Evolutionary conservation across 1,140 invertebrate species (phyloP), one percentile per base, ranked within the genome.

Genomic region (Cotesia vestalis): DNA sequence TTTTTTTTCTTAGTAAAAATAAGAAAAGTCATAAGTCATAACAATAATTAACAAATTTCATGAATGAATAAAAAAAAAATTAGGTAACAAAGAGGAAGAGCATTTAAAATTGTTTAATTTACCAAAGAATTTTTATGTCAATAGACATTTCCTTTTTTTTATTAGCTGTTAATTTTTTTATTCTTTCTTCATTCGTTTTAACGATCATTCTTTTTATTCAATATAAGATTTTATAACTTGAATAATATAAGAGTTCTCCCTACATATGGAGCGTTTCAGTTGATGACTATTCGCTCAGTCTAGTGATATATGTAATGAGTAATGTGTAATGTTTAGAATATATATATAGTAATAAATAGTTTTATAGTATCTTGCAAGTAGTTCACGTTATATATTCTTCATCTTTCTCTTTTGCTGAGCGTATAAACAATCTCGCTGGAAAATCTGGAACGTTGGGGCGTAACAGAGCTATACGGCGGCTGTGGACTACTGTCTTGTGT

Each of bases 351-450:
- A 46, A 11, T 46, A 46, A 9, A 46, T 46, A 46, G 40, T 46
- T 46, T 46, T 46, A 46, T 46, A 46, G 14, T 20, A 36, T n/a
- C 61, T 66, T 51, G 64, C 63, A 85, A 84, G 81, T 85, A 85
- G 82, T 83, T 76, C 81, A 84, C 78, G 38, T 72, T 72, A 62
- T 72, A 78, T 78, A 83, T 84, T 80, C 81, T 83, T 78, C 83
- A 67, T 51, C 64, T 61, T 66, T 66, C 46, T 46, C 11, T 61
- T 78, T 80, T 61, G 34, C 57, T 36, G 27, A 4, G 55, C 57
- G 63, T 84, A 83, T 83, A 84, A 84, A 84, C 83, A 84, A 84
- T 84, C 81, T 83, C 79, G 78, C 72, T 76, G 79, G 82, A 81
- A 84, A 84, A 84, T 84, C 80, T 84, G 81, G 83, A 84, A 80